A percentile compares a stretch with the other conserved stretches of the same genome.
Evolutionary conservation across 2,888 invertebrate genomes (phyloP).

Genomic region (Caenorhabditis macrosperma): DNA sequence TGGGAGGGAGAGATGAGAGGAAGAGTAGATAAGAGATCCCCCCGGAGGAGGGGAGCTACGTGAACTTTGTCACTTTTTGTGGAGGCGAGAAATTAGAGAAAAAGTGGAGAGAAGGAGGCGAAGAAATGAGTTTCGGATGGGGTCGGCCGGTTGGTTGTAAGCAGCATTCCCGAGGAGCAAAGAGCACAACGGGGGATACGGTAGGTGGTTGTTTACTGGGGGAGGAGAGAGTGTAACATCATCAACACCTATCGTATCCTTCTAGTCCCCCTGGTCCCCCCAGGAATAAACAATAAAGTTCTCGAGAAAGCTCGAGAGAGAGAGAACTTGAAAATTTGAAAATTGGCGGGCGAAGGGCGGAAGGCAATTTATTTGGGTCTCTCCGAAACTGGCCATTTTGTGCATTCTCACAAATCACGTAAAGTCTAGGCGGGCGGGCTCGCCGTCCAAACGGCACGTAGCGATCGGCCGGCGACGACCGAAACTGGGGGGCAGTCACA

Average conservation of each 20-base stretch:
- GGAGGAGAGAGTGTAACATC: not conserved
- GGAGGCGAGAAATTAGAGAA: constrained; percentile 4
- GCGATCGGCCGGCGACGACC: no score
- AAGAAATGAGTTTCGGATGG: constrained; percentile 18
- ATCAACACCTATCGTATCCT: not conserved
- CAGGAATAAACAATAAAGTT: no score
- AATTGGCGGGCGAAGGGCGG: not conserved
- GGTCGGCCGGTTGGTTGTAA: not conserved
- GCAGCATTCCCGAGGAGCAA: constrained; percentile 13
- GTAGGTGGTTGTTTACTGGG: not conserved
- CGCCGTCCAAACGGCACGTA: constrained; percentile 36
- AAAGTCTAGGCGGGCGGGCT: constrained; percentile 36
- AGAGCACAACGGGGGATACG: not conserved
- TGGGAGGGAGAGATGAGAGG: not conserved
- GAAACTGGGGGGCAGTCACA: not conserved
- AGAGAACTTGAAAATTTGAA: not conserved
- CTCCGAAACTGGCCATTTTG: constrained; percentile 27
- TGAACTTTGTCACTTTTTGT: constrained; percentile 47
- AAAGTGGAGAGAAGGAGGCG: not conserved
- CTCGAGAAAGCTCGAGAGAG: not conserved
- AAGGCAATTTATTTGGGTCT: constrained; percentile 30
- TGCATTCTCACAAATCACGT: constrained; percentile 51
- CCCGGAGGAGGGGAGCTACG: constrained; percentile 26
- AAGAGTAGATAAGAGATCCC: constrained; percentile 11
- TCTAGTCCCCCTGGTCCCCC: no score